phyloP scores from a whole-genome alignment of 2,113 vertebrate genomes.

The Tachysurus fulvidraco region DNA sequence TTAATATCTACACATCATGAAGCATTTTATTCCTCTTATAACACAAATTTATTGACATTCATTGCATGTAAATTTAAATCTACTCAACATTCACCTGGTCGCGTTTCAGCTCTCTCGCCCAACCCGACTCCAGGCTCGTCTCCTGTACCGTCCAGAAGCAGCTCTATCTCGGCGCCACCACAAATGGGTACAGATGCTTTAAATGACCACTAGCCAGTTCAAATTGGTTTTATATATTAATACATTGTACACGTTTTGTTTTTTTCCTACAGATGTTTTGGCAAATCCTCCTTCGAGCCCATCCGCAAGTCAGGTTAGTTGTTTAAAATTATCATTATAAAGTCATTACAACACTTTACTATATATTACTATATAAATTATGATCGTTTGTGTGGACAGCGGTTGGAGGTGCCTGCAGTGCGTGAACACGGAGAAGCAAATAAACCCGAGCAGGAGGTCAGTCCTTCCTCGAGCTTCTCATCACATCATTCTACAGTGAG shows the following conservation, averaged over 20 bases:
- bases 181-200: constrained; percentile 68
- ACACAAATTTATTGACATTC: not conserved
- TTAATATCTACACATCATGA: not conserved
- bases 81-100: not conserved
- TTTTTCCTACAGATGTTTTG: constrained; percentile 60
- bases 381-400: constrained; percentile 55
- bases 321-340: not conserved
- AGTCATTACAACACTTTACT: not conserved
- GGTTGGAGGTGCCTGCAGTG: constrained; percentile 63
- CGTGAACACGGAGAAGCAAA: constrained; percentile 59
- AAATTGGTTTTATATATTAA: not conserved
- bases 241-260: not conserved
- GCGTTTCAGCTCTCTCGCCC: constrained; percentile 73
- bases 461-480: constrained; percentile 14
- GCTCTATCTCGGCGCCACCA: constrained; percentile 71
- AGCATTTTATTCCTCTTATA: not conserved
- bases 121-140: constrained; percentile 77
- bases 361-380: not conserved
- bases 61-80: not conserved
- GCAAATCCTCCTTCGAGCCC: constrained; percentile 54
- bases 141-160: constrained; percentile 76
- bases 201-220: too few relatives aligned
- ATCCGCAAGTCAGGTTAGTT: constrained; percentile 76
- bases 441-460: constrained; percentile 68
- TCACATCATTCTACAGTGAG: not conserved